Evolutionary conservation across 2,888 invertebrate genomes (phyloP).

Genomic region (Augiades crinisus): DNA sequence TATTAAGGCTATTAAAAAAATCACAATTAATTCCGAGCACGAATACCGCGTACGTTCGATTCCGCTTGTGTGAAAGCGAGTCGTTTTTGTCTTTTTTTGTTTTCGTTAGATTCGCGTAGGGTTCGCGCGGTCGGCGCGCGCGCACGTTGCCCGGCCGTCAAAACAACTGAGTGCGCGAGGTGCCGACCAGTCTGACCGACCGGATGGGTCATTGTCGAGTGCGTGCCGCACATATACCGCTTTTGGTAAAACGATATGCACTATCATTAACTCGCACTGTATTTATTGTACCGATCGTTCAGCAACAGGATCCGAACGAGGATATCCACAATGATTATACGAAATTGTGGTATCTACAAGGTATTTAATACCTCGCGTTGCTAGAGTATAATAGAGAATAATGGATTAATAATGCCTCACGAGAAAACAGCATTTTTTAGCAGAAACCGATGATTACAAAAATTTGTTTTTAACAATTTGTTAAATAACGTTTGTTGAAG

Average conservation of each 20-base stretch:
- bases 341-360: not conserved
- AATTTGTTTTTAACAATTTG: too few relatives aligned
- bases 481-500: too few relatives aligned
- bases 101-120: conserved; percentile 4
- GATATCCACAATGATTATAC: conserved; percentile 24
- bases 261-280: conserved; percentile 24
- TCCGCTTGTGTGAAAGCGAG: conserved; percentile 37
- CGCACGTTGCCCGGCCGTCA: conserved; percentile 57
- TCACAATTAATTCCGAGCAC: not conserved
- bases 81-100: conserved; percentile 18
- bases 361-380: too few relatives aligned
- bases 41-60: conserved; percentile 7
- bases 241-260: conserved; percentile 30
- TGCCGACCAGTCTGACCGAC: conserved; percentile 60
- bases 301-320: conserved; percentile 19
- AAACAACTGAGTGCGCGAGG: conserved; percentile 63
- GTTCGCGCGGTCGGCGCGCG: conserved; percentile 46
- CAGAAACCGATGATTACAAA: too few relatives aligned
- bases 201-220: conserved; percentile 55
- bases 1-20: not conserved
- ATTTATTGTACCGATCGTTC: conserved; percentile 14
- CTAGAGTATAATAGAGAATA: too few relatives aligned
- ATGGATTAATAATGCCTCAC: too few relatives aligned
- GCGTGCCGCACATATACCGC: conserved; percentile 28
- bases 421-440: too few relatives aligned